A percentile compares a stretch with the other conserved stretches of the same genome.
Evolutionary conservation across 2,888 invertebrate species (phyloP).

Genomic region (Agrotis ipsilon): DNA sequence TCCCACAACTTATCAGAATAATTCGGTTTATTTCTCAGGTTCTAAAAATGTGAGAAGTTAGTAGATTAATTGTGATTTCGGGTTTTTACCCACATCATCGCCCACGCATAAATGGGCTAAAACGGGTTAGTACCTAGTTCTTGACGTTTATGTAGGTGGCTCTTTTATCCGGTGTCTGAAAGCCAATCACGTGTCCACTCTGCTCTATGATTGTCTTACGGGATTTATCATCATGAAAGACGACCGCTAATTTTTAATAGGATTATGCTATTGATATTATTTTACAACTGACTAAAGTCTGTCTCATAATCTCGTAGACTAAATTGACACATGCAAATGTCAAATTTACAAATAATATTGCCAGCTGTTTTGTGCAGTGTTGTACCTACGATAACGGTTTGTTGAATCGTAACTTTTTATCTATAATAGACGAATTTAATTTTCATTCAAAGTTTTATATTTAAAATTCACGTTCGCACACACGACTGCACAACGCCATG

Average conservation of each 20-base stretch:
- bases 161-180: not conserved
- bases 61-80: conserved; percentile 24
- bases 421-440: too few species aligned
- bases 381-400: too few species aligned
- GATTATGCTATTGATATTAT: too few species aligned
- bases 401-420: too few species aligned
- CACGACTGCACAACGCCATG: too few species aligned
- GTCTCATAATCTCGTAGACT: too few species aligned
- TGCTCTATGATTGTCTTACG: not conserved
- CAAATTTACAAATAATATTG: too few species aligned
- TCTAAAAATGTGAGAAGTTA: conserved; percentile 10
- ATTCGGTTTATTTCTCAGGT: not conserved
- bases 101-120: conserved; percentile 4
- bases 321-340: too few species aligned
- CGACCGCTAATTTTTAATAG: not conserved
- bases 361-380: too few species aligned
- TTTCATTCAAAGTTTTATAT: too few species aligned
- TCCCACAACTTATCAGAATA: not conserved
- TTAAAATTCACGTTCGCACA: too few species aligned
- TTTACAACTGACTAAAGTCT: too few species aligned
- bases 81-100: conserved; percentile 11
- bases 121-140: not conserved
- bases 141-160: not conserved
- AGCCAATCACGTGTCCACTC: not conserved
- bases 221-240: not conserved